These are phyloP conservation scores for Cryptocheilus praepositus DNA, from an alignment of 2,888 invertebrate genomes.

Conservation along the genomic window DNA sequence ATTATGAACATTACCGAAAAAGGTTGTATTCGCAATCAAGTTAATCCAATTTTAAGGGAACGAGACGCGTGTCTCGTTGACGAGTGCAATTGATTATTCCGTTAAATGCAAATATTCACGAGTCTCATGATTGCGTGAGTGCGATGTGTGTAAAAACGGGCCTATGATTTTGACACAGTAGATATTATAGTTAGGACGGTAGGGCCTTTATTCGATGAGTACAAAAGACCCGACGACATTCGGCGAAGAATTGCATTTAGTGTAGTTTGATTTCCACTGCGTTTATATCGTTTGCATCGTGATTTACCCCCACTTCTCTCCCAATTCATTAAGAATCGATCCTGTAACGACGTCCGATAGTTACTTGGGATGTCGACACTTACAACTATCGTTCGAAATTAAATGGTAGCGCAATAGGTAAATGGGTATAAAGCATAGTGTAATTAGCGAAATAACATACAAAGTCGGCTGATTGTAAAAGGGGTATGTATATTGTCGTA, in stretches of 20 bases:
- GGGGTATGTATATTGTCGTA: slow-evolving; percentile 19
- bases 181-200: too few species aligned
- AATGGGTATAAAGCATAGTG: slow-evolving; percentile 1
- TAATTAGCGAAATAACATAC: slow-evolving; percentile 12
- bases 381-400: slow-evolving; percentile 33
- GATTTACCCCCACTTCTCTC: too few species aligned
- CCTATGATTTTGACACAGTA: too few species aligned
- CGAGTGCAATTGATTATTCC: too few species aligned
- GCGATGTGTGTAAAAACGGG: too few species aligned
- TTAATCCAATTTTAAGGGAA: background rate
- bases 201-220: background rate
- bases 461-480: slow-evolving; percentile 15
- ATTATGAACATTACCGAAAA: too few species aligned
- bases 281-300: too few species aligned
- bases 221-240: background rate
- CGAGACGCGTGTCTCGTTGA: background rate
- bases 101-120: too few species aligned
- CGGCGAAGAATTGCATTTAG: background rate
- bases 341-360: too few species aligned
- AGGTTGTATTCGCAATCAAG: too few species aligned
- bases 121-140: too few species aligned
- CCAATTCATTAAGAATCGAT: too few species aligned
- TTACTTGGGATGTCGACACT: slow-evolving; percentile 24
- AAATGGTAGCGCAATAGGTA: background rate
- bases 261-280: background rate